A percentile compares a stretch with the other conserved stretches of the same genome.
phyloP scores from a whole-genome alignment of 2,888 invertebrate species.

The Brassicogethes aeneus region DNA sequence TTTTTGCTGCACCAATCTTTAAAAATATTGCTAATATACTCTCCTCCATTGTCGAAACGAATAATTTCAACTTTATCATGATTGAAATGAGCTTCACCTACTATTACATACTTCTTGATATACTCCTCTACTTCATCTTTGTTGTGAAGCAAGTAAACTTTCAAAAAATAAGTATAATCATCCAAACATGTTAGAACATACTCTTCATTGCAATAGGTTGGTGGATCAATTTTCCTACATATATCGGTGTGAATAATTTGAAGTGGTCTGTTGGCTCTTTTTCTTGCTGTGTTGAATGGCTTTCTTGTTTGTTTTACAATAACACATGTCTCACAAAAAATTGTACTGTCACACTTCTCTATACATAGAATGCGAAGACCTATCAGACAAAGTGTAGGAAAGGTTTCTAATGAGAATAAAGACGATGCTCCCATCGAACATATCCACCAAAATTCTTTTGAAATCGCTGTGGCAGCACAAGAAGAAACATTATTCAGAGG shows the following conservation, averaged over 20 bases:
- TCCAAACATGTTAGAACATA: conserved; percentile 31
- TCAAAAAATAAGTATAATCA: conserved; percentile 31
- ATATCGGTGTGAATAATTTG: conserved; percentile 30
- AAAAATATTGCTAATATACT: conserved; percentile 13
- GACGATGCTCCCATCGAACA: no score
- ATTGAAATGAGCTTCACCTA: no score
- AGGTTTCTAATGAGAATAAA: no score
- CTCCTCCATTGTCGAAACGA: conserved; percentile 21
- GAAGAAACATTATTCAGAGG: no score
- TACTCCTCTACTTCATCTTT: conserved; percentile 15
- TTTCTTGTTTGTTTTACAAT: conserved; percentile 4
- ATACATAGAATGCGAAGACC: no score
- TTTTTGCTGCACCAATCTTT: conserved; percentile 15
- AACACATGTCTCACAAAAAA: conserved; percentile 8
- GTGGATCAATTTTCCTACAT: conserved; percentile 28
- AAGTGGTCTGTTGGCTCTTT: conserved; percentile 21
- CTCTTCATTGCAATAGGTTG: conserved; percentile 26
- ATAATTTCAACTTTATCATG: no score
- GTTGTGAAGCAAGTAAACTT: conserved; percentile 21
- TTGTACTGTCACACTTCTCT: no score
- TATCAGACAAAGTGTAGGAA: no score
- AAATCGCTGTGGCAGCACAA: no score
- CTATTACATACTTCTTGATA: conserved; percentile 17
- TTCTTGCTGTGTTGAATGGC: background rate
- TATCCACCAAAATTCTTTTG: no score